Evolutionary conservation across 2,888 invertebrate species (phyloP).

Genomic region (Camponotus fellah): DNA sequence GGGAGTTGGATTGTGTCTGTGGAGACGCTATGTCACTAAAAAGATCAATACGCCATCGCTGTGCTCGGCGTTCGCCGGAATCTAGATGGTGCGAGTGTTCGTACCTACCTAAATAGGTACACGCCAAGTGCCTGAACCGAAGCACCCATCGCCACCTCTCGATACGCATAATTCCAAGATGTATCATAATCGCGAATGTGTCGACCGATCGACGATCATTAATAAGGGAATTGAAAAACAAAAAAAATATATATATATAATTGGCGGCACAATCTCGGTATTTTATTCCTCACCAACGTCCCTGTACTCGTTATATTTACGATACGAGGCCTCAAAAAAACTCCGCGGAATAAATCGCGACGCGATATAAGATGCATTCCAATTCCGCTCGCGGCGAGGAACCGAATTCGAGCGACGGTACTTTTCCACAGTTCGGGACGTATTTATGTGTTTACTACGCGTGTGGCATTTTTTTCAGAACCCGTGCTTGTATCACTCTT

Average conservation of each 20-base stretch:
- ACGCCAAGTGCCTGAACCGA: slow-evolving; percentile 53
- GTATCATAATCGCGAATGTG: neutral
- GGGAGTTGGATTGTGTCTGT: slow-evolving; percentile 81
- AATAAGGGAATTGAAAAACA: neutral
- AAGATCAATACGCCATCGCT: slow-evolving; percentile 86
- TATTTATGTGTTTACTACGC: slow-evolving; percentile 72
- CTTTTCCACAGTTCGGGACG: slow-evolving; percentile 66
- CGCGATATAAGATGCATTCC: slow-evolving; percentile 53
- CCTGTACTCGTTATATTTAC: neutral
- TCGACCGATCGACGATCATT: neutral
- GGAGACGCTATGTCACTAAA: slow-evolving; percentile 84
- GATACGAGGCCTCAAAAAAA: neutral
- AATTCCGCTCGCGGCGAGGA: slow-evolving; percentile 38
- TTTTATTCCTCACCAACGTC: neutral
- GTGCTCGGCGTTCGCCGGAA: slow-evolving; percentile 78
- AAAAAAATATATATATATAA: neutral
- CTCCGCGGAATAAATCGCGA: slow-evolving; percentile 38
- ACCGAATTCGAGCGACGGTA: slow-evolving; percentile 50
- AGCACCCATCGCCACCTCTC: neutral
- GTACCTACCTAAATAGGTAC: slow-evolving; percentile 66
- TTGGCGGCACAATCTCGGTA: neutral
- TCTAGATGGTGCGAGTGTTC: slow-evolving; percentile 80
- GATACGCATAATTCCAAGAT: neutral
- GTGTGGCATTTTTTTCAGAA: slow-evolving; percentile 61
- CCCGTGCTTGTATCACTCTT: slow-evolving; percentile 58